Evolutionary conservation across 1,140 invertebrate species (phyloP).

Genomic region (Rhyacophila brunnea): DNA sequence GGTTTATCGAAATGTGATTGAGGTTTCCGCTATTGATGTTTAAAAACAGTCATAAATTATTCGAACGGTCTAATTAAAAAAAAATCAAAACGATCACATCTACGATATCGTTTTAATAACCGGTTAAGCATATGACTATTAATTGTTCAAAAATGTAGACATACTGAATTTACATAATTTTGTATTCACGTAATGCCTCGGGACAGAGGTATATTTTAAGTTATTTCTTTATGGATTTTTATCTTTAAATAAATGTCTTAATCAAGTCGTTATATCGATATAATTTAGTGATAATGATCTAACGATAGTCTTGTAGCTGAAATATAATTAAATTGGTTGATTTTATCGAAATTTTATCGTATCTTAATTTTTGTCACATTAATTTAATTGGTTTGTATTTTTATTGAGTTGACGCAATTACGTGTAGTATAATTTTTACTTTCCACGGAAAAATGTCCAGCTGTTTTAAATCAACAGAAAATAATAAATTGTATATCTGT

Average conservation of each 20-base stretch:
- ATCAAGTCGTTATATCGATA: not conserved
- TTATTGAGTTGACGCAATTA: too few relatives aligned
- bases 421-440: too few relatives aligned
- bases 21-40: conserved; percentile 8
- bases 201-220: not conserved
- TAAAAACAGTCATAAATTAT: not conserved
- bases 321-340: not conserved
- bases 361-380: not conserved
- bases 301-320: not conserved
- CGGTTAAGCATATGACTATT: not conserved
- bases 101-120: not conserved
- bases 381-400: too few relatives aligned
- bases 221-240: not conserved
- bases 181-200: not conserved
- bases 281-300: not conserved
- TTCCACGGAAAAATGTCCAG: too few relatives aligned
- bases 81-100: not conserved
- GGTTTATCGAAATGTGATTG: conserved; percentile 9
- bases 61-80: conserved; percentile 11
- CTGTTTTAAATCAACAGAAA: too few relatives aligned
- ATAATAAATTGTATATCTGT: too few relatives aligned
- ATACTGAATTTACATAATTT: conserved; percentile 9
- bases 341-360: not conserved
- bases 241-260: conserved; percentile 15
- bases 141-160: not conserved